phyloP scores from a whole-genome alignment of 2,888 invertebrate genomes.

The Bombylius discolor region DNA sequence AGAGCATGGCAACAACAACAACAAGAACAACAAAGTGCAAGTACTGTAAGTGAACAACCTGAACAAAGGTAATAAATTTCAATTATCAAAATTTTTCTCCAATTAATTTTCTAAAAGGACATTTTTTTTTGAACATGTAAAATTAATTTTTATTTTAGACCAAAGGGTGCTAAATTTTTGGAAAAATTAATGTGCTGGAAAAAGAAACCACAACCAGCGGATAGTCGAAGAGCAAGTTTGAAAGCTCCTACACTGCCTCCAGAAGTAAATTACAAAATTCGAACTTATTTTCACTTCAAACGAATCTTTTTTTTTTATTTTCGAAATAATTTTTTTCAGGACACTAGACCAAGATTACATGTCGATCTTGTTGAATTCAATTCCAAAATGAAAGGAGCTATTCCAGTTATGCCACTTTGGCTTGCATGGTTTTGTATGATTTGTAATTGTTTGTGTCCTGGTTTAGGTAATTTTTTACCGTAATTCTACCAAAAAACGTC shows the following conservation, averaged over 20 bases:
- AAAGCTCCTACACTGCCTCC: conserved; percentile 50
- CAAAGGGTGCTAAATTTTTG: conserved; percentile 19
- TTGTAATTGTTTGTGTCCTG: conserved; percentile 67
- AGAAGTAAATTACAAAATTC: conserved; percentile 36
- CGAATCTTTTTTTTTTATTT: neutral
- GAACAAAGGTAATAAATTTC: conserved; percentile 20
- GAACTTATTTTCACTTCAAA: neutral
- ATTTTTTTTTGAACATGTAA: neutral
- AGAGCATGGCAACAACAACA: conserved; percentile 33
- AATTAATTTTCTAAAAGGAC: neutral
- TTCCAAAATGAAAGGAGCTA: conserved; percentile 81
- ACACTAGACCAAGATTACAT: conserved; percentile 62
- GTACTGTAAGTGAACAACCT: conserved; percentile 41
- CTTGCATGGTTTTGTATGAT: conserved; percentile 80
- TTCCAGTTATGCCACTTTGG: conserved; percentile 77
- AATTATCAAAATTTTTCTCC: neutral
- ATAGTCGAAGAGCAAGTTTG: conserved; percentile 50
- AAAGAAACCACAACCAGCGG: conserved; percentile 33
- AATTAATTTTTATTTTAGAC: neutral
- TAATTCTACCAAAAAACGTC: too few relatives aligned
- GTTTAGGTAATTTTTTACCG: conserved; percentile 46
- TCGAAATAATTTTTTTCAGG: conserved; percentile 38
- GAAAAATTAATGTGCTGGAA: conserved; percentile 36
- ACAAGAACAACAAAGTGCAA: conserved; percentile 42
- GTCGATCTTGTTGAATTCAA: conserved; percentile 64